Evolutionary conservation across 2,113 vertebrate genomes (phyloP).

Genomic region (Ailurus styani): DNA sequence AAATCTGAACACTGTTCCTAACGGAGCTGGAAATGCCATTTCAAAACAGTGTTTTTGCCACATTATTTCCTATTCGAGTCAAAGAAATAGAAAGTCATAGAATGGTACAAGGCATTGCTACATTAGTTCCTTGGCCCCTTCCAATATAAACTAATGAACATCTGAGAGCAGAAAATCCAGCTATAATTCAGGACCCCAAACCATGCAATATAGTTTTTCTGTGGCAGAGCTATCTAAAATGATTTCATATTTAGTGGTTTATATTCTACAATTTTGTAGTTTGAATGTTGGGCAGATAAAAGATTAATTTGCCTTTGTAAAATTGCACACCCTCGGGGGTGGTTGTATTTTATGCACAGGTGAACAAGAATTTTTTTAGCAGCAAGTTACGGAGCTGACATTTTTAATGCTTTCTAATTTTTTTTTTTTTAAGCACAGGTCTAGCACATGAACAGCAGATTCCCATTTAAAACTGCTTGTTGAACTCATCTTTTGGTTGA

Average conservation of each 20-base stretch:
- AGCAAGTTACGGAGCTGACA: constrained; percentile 48
- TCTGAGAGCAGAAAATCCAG: constrained; percentile 20
- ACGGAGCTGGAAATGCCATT: constrained; percentile 18
- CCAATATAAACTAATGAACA: background rate
- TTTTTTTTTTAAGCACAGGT: constrained; percentile 8
- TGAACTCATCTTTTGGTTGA: constrained; percentile 31
- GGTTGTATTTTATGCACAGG: constrained; percentile 51
- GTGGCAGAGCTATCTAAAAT: constrained; percentile 2
- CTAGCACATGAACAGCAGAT: background rate
- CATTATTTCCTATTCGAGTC: background rate
- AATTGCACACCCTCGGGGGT: constrained; percentile 28
- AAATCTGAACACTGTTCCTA: background rate
- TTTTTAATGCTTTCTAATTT: constrained; percentile 28
- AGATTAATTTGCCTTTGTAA: constrained; percentile 66
- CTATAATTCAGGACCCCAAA: background rate
- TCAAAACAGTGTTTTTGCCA: background rate
- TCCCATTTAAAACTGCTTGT: constrained; percentile 34
- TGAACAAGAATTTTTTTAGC: constrained; percentile 53
- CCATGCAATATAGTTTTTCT: background rate
- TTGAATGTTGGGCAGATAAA: constrained; percentile 32
- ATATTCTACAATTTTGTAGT: background rate
- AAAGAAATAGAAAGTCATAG: background rate
- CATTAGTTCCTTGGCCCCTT: background rate
- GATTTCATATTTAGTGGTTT: background rate
- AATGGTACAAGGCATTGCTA: background rate